phyloP scores from a whole-genome alignment of 2,113 vertebrate species.

The Psittacara wagleri region DNA sequence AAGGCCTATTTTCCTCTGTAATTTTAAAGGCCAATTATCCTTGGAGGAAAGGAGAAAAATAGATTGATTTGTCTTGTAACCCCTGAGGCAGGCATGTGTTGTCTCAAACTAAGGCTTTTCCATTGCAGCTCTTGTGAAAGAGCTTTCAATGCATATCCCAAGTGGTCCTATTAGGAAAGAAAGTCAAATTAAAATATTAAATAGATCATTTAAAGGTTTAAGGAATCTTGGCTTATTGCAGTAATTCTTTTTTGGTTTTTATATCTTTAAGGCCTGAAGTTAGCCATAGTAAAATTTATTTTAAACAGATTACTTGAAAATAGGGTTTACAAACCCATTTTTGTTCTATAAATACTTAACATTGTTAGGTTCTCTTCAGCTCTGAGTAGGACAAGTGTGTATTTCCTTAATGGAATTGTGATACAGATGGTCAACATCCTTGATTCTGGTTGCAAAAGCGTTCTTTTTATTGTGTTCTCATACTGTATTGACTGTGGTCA shows the following conservation, averaged over 20 bases:
- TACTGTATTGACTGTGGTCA: not conserved
- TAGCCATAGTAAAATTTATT: not conserved
- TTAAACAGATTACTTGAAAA: not conserved
- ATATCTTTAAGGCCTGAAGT: not conserved
- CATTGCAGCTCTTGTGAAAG: not conserved
- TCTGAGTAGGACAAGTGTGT: conserved; percentile 19
- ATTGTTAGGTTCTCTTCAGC: not conserved
- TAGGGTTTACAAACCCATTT: conserved; percentile 9
- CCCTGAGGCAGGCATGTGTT: conserved; percentile 52
- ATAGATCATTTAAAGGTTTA: not conserved
- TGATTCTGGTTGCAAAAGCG: not conserved
- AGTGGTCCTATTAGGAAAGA: conserved; percentile 13
- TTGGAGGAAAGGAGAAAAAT: conserved; percentile 65
- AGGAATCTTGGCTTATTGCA: not conserved
- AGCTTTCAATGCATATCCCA: conserved; percentile 32
- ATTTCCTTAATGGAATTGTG: not conserved
- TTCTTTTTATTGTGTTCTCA: not conserved
- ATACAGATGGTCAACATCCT: not conserved
- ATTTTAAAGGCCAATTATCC: conserved; percentile 71
- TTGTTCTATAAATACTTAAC: not conserved
- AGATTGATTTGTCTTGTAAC: conserved; percentile 72
- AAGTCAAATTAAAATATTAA: conserved; percentile 46
- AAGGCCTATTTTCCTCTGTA: conserved; percentile 48
- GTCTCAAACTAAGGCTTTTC: conserved; percentile 52
- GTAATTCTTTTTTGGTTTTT: not conserved